Percentiles rank a stretch among this genome's conserved stretches.
Conservation (phyloP, 2,888 invertebrate genomes). For the Anodontia alba region DNA sequence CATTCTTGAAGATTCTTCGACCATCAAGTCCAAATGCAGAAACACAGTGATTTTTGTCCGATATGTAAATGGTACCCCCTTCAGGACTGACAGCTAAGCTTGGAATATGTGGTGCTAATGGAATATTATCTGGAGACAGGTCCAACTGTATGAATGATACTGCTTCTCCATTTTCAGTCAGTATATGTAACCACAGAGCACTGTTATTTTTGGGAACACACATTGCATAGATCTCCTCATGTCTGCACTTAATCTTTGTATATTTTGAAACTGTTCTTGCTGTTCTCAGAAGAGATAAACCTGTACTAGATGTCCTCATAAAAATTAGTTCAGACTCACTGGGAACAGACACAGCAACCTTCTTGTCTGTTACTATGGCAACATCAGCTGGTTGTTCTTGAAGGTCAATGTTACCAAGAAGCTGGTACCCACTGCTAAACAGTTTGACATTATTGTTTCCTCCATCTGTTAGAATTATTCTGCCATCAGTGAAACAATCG, state of each 20-base stretch:
- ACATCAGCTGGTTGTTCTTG: constrained; percentile 29
- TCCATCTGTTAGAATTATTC: constrained; percentile 22
- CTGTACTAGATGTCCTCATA: constrained; percentile 1
- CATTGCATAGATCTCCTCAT: constrained; percentile 35
- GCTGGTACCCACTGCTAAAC: constrained; percentile 15
- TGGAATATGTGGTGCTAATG: background rate
- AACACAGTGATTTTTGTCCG: constrained; percentile 19
- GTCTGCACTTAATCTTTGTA: constrained; percentile 21
- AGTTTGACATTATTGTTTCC: constrained; percentile 29
- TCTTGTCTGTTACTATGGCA: constrained; percentile 15
- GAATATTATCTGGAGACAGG: constrained; percentile 1
- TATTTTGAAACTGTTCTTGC: constrained; percentile 24
- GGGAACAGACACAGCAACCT: constrained; percentile 23
- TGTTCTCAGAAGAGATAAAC: constrained; percentile 16
- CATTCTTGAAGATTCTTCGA: constrained; percentile 20
- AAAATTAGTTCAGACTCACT: constrained; percentile 4
- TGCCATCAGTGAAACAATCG: constrained; percentile 11
- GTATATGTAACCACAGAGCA: constrained; percentile 17
- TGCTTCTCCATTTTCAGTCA: constrained; percentile 21
- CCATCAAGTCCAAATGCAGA: constrained; percentile 37
- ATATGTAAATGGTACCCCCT: constrained; percentile 36
- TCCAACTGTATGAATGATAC: constrained; percentile 23
- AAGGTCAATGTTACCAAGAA: constrained; percentile 10
- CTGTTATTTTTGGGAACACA: constrained; percentile 2
- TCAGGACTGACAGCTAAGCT: constrained; percentile 30